Evolutionary conservation across 1,140 invertebrate species (phyloP).

Genomic region (Dendrolimus kikuchii): DNA sequence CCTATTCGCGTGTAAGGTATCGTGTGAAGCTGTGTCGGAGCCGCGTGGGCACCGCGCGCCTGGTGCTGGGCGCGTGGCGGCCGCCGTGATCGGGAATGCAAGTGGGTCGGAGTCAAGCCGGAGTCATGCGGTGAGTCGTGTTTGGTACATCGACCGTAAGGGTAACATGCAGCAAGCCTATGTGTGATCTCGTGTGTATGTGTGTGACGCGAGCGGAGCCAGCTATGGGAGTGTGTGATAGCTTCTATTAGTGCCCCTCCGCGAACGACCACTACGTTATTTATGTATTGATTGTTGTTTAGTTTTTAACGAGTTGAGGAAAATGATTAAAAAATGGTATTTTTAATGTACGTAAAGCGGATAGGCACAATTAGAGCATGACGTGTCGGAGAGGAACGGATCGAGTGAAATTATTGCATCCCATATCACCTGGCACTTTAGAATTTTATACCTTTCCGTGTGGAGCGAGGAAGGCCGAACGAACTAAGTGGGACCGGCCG

Average conservation of each 20-base stretch:
- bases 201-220: slow-evolving; percentile 68
- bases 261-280: slow-evolving; percentile 6
- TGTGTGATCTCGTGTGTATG: slow-evolving; percentile 39
- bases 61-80: slow-evolving; percentile 22
- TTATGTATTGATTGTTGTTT: background rate
- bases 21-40: slow-evolving; percentile 60
- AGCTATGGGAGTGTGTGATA: slow-evolving; percentile 45
- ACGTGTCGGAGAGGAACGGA: slow-evolving; percentile 46
- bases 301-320: background rate
- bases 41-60: slow-evolving; percentile 26
- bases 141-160: slow-evolving; percentile 37
- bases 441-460: slow-evolving; percentile 72
- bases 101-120: slow-evolving; percentile 52
- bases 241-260: slow-evolving; percentile 37
- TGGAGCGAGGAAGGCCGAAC: slow-evolving; percentile 67
- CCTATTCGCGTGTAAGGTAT: slow-evolving; percentile 57
- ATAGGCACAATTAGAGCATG: slow-evolving; percentile 38
- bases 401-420: slow-evolving; percentile 60
- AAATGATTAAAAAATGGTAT: background rate
- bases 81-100: slow-evolving; percentile 68
- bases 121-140: slow-evolving; percentile 57
- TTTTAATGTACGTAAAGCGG: slow-evolving; percentile 19
- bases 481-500: slow-evolving; percentile 65
- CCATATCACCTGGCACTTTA: slow-evolving; percentile 66
- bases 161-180: slow-evolving; percentile 57